Base-by-base conservation (phyloP, 2,113 vertebrate species). In the Oostethus manadensis region DNA sequence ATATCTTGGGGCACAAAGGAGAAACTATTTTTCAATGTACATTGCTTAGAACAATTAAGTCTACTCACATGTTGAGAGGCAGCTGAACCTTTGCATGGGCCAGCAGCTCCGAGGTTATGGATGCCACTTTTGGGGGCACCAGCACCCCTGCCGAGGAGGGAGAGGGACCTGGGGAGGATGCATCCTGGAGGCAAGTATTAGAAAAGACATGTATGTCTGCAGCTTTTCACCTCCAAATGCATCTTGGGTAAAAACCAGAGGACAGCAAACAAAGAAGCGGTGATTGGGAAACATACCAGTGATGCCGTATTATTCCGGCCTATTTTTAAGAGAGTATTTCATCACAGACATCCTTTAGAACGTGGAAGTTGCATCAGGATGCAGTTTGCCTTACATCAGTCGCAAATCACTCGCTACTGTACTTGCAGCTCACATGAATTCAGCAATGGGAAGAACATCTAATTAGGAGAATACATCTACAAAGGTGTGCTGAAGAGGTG, bases 1-100 rank as follows among this genome's bases (percentile, higher is more conserved):
- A 60, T 57, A 80, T 62, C 70, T 69, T 64, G 53, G 48, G 61
- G 71, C 69, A 72, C 70, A 63, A 66, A 69, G 73, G 58, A 70
- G 58, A 35, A 62, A 79, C 63, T 66, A 71, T 75, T 72, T 82
- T 56, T 64, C 1, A 40, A 40, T 4, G 13, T 40, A 11, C 11
- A 40, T 40, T 33, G 8, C 8, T 38, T 38, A 38, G 35, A 38
- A 38, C 35, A 38, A 38, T 6, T 8, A 38, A 10, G 45, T 22
- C 43, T 60, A 89, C 95, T 97, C 89, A 98, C 97, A 98, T 93
- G 83, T 98, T 99, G 82, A 99, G 94, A 47, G 96, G 96, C 53
- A 99, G 91, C 87, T 96, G 94, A 85, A 93, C 91, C 83, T 96
- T 98, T 77, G 92, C 82, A 29, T 92, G 86, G 40, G 86, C 90